These are phyloP conservation scores for Troilus luridus DNA, from an alignment of 2,888 invertebrate species.

Conservation along the genomic window DNA sequence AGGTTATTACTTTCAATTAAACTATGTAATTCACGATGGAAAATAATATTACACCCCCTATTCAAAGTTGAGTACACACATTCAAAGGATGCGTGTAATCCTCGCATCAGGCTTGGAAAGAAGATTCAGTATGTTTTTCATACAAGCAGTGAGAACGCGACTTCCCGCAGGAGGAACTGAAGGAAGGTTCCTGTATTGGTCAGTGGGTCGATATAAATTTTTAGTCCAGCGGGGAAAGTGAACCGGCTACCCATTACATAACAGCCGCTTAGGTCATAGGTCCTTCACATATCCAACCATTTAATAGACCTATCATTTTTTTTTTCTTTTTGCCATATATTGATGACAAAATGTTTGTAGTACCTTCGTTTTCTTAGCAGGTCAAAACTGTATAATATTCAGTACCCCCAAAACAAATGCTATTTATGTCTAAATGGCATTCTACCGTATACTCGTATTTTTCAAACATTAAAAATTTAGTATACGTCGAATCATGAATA, in stretches of 20 bases:
- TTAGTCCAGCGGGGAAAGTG: background rate
- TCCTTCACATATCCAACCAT: background rate
- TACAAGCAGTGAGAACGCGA: background rate
- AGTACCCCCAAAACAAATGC: too few relatives aligned
- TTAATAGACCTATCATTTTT: background rate
- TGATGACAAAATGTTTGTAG: background rate
- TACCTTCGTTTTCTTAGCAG: background rate
- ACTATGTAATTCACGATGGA: too few relatives aligned
- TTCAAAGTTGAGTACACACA: background rate
- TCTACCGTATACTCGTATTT: too few relatives aligned
- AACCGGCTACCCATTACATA: background rate
- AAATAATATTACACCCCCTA: too few relatives aligned
- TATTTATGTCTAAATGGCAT: too few relatives aligned
- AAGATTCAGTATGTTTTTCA: background rate
- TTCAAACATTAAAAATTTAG: too few relatives aligned
- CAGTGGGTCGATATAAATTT: slow-evolving; percentile 24
- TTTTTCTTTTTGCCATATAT: background rate
- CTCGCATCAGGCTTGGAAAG: background rate
- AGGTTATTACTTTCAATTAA: too few relatives aligned
- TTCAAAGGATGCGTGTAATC: background rate
- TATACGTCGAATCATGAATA: too few relatives aligned
- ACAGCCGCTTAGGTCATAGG: background rate
- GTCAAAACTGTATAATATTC: background rate
- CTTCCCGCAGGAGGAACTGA: background rate
- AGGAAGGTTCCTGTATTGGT: background rate